phyloP scores from a whole-genome alignment of 2,888 invertebrate genomes.

The Heteromyza rotundicornis region DNA sequence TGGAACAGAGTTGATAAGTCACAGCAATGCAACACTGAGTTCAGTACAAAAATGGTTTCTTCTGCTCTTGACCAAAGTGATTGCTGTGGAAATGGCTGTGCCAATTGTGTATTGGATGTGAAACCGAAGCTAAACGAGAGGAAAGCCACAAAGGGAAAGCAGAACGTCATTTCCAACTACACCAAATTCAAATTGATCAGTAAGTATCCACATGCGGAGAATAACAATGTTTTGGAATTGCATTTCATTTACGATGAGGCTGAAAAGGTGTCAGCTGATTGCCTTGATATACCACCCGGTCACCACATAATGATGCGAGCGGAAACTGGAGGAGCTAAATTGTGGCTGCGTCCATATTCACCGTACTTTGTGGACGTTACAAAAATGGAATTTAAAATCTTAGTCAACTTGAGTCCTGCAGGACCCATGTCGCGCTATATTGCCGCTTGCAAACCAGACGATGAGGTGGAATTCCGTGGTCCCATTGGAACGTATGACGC shows the following conservation, averaged over 20 bases:
- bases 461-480: slow-evolving; percentile 72
- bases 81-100: slow-evolving; percentile 61
- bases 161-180: slow-evolving; percentile 43
- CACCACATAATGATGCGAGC: slow-evolving; percentile 48
- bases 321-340: slow-evolving; percentile 8
- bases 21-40: neutral
- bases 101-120: slow-evolving; percentile 55
- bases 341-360: slow-evolving; percentile 55
- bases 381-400: slow-evolving; percentile 65
- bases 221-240: slow-evolving; percentile 43
- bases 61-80: slow-evolving; percentile 41
- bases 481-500: slow-evolving; percentile 71
- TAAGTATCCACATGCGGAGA: no score
- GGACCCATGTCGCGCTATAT: slow-evolving; percentile 69
- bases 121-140: slow-evolving; percentile 36
- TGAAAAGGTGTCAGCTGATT: slow-evolving; percentile 29
- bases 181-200: slow-evolving; percentile 34
- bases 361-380: slow-evolving; percentile 52
- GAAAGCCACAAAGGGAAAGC: slow-evolving; percentile 34
- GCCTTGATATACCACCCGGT: slow-evolving; percentile 52
- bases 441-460: slow-evolving; percentile 62
- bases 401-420: slow-evolving; percentile 68
- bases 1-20: neutral
- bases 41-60: slow-evolving; percentile 2
- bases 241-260: slow-evolving; percentile 40